Percentiles rank a stretch among this genome's conserved stretches.
Evolutionary conservation across 2,888 invertebrate genomes (phyloP).

Genomic region (Gibbula magus): DNA sequence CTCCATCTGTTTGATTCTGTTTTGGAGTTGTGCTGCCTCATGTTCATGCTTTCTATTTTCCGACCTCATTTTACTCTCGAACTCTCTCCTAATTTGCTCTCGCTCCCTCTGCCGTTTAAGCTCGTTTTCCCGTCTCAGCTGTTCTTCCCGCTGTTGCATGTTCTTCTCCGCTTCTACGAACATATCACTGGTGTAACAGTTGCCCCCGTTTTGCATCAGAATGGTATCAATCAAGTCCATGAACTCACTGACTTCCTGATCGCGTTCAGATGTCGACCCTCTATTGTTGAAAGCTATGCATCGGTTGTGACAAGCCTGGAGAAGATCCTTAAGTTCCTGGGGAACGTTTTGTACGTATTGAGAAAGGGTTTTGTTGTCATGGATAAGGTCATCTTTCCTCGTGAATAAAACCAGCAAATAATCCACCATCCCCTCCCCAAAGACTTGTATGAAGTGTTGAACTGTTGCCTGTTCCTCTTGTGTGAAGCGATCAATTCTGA

Average conservation of each 20-base stretch:
- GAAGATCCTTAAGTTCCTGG: conserved; percentile 6
- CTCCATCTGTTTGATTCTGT: no score
- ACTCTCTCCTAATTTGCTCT: neutral
- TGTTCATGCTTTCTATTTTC: no score
- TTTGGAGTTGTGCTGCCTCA: no score
- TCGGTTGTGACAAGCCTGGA: conserved; percentile 27
- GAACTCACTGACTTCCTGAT: conserved; percentile 26
- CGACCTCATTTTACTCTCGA: conserved; percentile 18
- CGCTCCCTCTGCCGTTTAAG: neutral
- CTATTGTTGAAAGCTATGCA: conserved; percentile 33
- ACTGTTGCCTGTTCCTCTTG: conserved; percentile 39
- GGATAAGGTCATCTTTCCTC: conserved; percentile 36
- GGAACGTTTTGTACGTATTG: conserved; percentile 32
- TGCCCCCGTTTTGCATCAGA: conserved; percentile 27
- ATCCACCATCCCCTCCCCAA: conserved; percentile 28
- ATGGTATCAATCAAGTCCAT: conserved; percentile 28
- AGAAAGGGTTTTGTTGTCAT: conserved; percentile 9
- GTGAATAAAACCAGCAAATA: conserved; percentile 38
- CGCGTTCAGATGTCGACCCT: conserved; percentile 8
- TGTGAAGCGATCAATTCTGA: conserved; percentile 37
- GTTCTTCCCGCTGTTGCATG: neutral
- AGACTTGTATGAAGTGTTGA: conserved; percentile 29
- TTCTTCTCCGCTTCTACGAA: conserved; percentile 33
- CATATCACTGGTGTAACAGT: conserved; percentile 37
- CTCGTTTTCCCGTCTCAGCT: neutral